Evolutionary conservation across 2,888 invertebrate genomes (phyloP), one percentile per base, ranked within the genome.

Genomic region (Colletes collaris): DNA sequence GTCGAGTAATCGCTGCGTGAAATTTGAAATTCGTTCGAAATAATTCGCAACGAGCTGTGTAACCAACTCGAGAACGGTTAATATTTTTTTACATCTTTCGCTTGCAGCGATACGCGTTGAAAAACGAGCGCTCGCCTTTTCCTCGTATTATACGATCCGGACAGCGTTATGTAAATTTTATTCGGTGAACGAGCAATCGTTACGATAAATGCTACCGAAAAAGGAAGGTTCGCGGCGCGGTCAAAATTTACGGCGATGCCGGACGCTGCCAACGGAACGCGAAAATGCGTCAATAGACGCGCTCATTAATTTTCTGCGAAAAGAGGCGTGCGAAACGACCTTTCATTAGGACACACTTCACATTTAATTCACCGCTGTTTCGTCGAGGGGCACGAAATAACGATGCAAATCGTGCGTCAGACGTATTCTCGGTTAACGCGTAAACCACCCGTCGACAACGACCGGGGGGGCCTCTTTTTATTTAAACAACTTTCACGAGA

Each of bases 261-360:
- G 16, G 4, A 13, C 37, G n/a, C 46, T 16, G 13, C 27, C 11
- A 58, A 49, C 62, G 19, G 37, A 58, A 63, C 44, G n/a, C 52
- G 46, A 19, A 16, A 40, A 19, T 35, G n/a, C 64, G 53, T 76
- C 53, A 37, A 65, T 59, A 16, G 60, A 27, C 58, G 63, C 16
- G 58, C 63, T 59, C 77, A 58, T 78, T 77, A 78, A 77, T 67
- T 63, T n/a, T 3, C 53, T 4, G 8, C 35, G 59, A 49, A 70
- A 65, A 65, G 55, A 70, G 64, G 19, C 27, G 44, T 16, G 37
- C 52, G 37, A 8, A 52, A 68, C 78, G 44, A 69, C 69, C 49
- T 78, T 77, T 78, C 78, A 78, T 78, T 77, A 44, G 77, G 77
- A 19, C 46, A 19, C 58, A 64, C 77, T 68, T 65, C 49, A 60